phyloP scores from a whole-genome alignment of 2,113 vertebrate genomes.

The Saccopteryx bilineata region DNA sequence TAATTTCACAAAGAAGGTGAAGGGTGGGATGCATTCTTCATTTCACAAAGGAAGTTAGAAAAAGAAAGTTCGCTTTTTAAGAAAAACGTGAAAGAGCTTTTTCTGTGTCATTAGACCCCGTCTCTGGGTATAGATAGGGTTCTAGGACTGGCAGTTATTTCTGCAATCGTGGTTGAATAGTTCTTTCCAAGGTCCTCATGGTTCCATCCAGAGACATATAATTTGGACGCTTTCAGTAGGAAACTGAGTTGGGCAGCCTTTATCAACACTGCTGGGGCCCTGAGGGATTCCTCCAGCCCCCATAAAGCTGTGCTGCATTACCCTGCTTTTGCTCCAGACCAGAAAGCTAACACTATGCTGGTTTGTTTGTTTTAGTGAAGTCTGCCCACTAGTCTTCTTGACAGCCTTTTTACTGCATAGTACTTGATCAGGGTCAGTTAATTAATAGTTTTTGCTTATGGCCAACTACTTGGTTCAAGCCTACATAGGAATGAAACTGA shows the following conservation, averaged over 20 bases:
- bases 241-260: background rate
- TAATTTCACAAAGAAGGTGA: slow-evolving; percentile 41
- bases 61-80: background rate
- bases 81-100: background rate
- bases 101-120: background rate
- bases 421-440: background rate
- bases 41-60: slow-evolving; percentile 43
- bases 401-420: background rate
- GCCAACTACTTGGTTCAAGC: background rate
- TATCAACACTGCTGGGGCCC: background rate
- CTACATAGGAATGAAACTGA: background rate
- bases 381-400: background rate
- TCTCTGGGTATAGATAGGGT: background rate
- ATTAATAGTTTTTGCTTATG: background rate
- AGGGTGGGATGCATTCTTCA: background rate
- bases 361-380: background rate
- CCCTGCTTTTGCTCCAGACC: background rate
- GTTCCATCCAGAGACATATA: background rate
- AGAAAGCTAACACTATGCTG: too few relatives aligned
- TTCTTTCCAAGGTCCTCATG: background rate
- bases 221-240: background rate
- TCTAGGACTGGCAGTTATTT: background rate
- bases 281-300: background rate
- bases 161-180: background rate
- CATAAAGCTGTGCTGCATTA: background rate